A percentile compares a stretch with the other conserved stretches of the same genome.
These are phyloP conservation scores for Dendropsophus ebraccatus DNA, from an alignment of 2,113 vertebrate genomes.

Conservation along the genomic window DNA sequence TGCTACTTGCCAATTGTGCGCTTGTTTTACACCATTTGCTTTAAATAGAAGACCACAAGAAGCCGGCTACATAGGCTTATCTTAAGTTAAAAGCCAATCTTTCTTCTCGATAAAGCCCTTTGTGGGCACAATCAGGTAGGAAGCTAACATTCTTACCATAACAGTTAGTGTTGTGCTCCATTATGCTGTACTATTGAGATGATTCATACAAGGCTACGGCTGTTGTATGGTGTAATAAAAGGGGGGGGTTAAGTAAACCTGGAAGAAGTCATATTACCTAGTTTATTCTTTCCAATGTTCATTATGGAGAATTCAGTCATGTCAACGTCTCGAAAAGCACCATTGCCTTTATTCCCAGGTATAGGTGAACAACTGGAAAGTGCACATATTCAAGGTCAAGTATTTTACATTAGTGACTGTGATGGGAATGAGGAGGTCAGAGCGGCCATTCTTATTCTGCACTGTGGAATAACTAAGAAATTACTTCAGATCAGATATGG, in stretches of 20 bases:
- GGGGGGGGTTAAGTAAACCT: not conserved
- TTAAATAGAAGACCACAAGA: constrained; percentile 36
- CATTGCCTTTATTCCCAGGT: too few relatives aligned
- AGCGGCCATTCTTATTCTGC: too few relatives aligned
- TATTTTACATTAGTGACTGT: too few relatives aligned
- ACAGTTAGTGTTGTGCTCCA: not conserved
- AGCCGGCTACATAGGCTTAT: constrained; percentile 2
- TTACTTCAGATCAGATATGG: too few relatives aligned
- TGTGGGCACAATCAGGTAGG: not conserved
- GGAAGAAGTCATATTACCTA: not conserved
- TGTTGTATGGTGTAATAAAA: not conserved
- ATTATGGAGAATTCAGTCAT: not conserved
- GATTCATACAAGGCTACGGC: too few relatives aligned
- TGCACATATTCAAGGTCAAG: too few relatives aligned
- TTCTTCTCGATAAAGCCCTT: constrained; percentile 8
- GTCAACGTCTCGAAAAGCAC: too few relatives aligned
- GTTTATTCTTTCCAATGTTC: not conserved
- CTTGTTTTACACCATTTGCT: constrained; percentile 52
- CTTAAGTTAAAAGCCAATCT: constrained; percentile 1
- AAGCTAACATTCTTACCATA: not conserved
- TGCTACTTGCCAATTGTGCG: constrained; percentile 38
- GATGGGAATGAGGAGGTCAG: too few relatives aligned
- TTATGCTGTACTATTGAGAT: not conserved
- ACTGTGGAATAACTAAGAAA: too few relatives aligned
- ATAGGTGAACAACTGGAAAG: too few relatives aligned